phyloP scores from a whole-genome alignment of 1,140 invertebrate genomes.

The Centruroides vittatus region DNA sequence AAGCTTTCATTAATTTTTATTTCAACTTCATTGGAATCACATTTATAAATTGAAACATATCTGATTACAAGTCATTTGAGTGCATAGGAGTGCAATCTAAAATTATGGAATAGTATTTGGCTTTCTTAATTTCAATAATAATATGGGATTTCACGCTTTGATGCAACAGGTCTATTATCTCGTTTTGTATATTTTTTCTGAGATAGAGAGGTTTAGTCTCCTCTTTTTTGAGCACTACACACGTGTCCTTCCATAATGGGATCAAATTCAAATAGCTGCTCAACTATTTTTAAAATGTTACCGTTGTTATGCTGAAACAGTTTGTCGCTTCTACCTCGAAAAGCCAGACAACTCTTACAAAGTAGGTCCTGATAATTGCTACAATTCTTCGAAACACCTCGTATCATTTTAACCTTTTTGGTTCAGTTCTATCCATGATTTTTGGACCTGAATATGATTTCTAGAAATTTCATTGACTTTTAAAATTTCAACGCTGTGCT shows the following conservation, averaged over 20 bases:
- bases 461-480: slow-evolving; percentile 2
- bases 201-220: background rate
- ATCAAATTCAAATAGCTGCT: slow-evolving; percentile 6
- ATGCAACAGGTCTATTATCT: background rate
- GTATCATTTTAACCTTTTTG: slow-evolving; percentile 8
- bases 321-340: slow-evolving; percentile 7
- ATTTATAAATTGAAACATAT: slow-evolving; percentile 3
- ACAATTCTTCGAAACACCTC: slow-evolving; percentile 9
- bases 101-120: background rate
- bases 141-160: slow-evolving; percentile 1
- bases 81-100: background rate
- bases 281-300: slow-evolving; percentile 6
- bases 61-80: background rate
- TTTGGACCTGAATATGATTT: slow-evolving; percentile 4
- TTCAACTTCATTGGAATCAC: background rate
- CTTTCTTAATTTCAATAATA: slow-evolving; percentile 1
- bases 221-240: slow-evolving; percentile 4
- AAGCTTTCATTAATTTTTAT: slow-evolving; percentile 6
- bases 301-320: slow-evolving; percentile 3
- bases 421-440: slow-evolving; percentile 8
- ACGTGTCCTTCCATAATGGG: slow-evolving; percentile 1
- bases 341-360: slow-evolving; percentile 4
- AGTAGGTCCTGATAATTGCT: slow-evolving; percentile 5
- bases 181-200: slow-evolving; percentile 1
- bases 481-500: slow-evolving; percentile 1